phyloP scores from a whole-genome alignment of 2,113 vertebrate genomes.

The Panthera tigris region DNA sequence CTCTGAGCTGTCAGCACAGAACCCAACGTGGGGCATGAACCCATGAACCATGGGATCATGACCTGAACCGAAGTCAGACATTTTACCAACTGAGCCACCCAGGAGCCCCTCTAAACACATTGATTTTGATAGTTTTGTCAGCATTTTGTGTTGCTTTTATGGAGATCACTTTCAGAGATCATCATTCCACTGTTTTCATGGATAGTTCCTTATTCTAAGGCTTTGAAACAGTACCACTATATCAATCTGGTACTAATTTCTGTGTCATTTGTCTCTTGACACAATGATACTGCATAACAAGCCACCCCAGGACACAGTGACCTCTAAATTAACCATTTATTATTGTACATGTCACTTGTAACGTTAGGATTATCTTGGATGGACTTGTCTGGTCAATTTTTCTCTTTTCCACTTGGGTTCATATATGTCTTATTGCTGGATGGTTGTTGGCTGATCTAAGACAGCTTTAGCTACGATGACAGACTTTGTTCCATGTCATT shows the following conservation, averaged over 20 bases:
- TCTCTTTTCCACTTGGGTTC: neutral
- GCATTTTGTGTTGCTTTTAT: constrained; percentile 12
- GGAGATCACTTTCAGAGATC: neutral
- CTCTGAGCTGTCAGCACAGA: too few relatives aligned
- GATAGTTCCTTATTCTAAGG: neutral
- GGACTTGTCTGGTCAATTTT: neutral
- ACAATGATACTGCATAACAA: neutral
- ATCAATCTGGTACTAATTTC: neutral
- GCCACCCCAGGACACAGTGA: neutral
- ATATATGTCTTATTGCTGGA: neutral
- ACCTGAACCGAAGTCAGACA: too few relatives aligned
- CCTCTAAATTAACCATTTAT: neutral
- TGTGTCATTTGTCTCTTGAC: neutral
- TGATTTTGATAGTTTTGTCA: constrained; percentile 1
- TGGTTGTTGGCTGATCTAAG: neutral
- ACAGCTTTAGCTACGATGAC: neutral
- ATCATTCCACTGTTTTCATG: neutral
- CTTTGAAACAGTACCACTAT: neutral
- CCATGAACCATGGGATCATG: too few relatives aligned
- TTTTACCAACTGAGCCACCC: too few relatives aligned
- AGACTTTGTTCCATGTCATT: neutral
- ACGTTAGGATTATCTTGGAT: neutral
- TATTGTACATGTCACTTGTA: neutral
- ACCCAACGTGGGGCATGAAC: too few relatives aligned
- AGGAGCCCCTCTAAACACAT: neutral